Evolutionary conservation across 1,140 invertebrate species (phyloP), one percentile per base, ranked within the genome.

Genomic region (Leucophenga varia): DNA sequence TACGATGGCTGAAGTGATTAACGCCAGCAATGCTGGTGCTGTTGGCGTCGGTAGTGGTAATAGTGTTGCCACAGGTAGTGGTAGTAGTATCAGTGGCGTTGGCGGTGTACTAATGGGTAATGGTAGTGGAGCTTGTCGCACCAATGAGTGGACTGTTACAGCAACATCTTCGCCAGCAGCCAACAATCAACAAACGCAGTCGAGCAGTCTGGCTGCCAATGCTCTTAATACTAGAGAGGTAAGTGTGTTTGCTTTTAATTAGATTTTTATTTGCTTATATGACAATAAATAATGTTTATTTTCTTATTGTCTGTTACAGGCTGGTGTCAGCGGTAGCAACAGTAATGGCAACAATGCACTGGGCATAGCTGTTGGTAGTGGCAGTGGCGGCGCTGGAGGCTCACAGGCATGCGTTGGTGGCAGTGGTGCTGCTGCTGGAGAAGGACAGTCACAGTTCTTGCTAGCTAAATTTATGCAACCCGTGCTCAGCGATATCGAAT

Each of bases 391-490:
- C 40, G 31, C 34, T 9, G 54, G 47, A 18, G 42, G 30, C 31
- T n/a, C 44, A 20, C 49, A 43, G 53, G 63, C 61, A 59, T 35
- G 39, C 43, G 42, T 38, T 37, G 50, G 39, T 25, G 55, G 52
- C 17, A 64, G 52, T 43, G 51, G 43, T n/a, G 42, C 42, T 25
- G 48, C 50, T 57, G 65, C 61, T 19, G 61, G 64, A 30, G 52
- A 55, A 17, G 54, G 55, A 18, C 55, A 67, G 51, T 61, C 60
- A 19, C 65, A 67, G 45, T 71, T 51, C 43, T 61, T 75, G 50
- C 55, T 75, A 43, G 59, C 72, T 47, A 68, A 75, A 54, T 75
- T 74, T 20, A 75, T 75, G 68, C 59, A 70, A 58, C 73, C 72
- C 43, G 65, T 56, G 13, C 53, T 75, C 14, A 61, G 59, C 35